Conservation (phyloP, 1,140 invertebrate genomes). For the Rhyacophila brunnea region DNA sequence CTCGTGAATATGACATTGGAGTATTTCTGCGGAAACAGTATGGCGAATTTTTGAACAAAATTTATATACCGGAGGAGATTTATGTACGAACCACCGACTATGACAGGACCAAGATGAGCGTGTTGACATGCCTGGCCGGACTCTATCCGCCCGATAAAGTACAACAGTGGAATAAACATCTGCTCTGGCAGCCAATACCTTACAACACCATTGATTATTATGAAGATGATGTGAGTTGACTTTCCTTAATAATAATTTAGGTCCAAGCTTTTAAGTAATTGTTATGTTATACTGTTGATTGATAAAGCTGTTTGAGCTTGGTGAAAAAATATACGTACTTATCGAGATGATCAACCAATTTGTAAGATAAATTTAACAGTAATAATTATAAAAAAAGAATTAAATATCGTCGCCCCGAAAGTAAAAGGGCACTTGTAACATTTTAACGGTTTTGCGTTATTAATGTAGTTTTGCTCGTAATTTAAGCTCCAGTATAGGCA, state of each 20-base stretch:
- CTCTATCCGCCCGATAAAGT: conserved; percentile 52
- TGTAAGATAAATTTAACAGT: too few relatives aligned
- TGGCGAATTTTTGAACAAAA: conserved; percentile 41
- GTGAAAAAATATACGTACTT: too few relatives aligned
- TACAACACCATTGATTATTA: conserved; percentile 45
- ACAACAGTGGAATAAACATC: conserved; percentile 50
- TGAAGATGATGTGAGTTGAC: conserved; percentile 50
- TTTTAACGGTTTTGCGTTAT: too few relatives aligned
- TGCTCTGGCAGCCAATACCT: conserved; percentile 60
- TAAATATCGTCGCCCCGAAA: too few relatives aligned
- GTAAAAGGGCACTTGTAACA: too few relatives aligned
- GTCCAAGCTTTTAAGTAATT: too few relatives aligned
- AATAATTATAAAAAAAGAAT: too few relatives aligned
- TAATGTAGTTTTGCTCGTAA: too few relatives aligned
- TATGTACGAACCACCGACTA: conserved; percentile 55
- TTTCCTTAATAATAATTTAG: not conserved
- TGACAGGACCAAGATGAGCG: conserved; percentile 62
- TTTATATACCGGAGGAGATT: conserved; percentile 53
- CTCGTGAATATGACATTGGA: conserved; percentile 46
- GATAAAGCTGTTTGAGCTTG: too few relatives aligned
- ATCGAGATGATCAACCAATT: too few relatives aligned
- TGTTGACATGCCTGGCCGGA: conserved; percentile 55
- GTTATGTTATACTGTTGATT: too few relatives aligned
- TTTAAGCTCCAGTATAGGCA: too few relatives aligned
- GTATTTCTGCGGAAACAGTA: conserved; percentile 47